These are phyloP conservation scores for Salminus brasiliensis DNA, from an alignment of 2,113 vertebrate genomes.

Conservation along the genomic window DNA sequence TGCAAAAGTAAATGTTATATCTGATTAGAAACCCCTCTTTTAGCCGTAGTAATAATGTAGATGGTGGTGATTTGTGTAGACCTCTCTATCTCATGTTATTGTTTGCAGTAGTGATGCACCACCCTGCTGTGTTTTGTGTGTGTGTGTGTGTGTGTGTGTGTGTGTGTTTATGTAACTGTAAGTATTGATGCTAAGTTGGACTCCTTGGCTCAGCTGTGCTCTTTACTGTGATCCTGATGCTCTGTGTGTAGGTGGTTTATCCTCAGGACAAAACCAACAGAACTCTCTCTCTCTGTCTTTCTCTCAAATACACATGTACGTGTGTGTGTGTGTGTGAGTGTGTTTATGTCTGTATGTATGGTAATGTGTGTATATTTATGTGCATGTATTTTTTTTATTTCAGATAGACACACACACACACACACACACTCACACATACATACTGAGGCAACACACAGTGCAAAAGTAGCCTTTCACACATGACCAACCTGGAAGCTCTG, in stretches of 20 bases:
- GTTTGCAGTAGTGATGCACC: neutral
- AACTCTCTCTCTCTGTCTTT: constrained; percentile 43
- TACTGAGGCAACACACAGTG: neutral
- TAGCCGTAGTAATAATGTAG: too few relatives aligned
- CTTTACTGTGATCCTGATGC: constrained; percentile 64
- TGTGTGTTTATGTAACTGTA: constrained; percentile 71
- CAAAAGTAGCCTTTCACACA: neutral
- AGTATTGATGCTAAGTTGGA: constrained; percentile 69
- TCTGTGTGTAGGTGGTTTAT: constrained; percentile 74
- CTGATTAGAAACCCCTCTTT: too few relatives aligned
- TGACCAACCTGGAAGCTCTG: neutral
- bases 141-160: constrained; percentile 28
- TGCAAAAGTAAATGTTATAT: too few relatives aligned
- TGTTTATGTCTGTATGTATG: too few relatives aligned
- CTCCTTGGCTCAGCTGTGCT: constrained; percentile 54
- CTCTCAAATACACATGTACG: neutral
- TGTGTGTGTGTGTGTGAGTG: too few relatives aligned
- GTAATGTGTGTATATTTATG: too few relatives aligned
- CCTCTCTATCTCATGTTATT: neutral
- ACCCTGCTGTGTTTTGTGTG: neutral
- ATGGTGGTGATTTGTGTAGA: neutral
- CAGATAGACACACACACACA: neutral
- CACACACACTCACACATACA: neutral
- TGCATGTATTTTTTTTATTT: neutral
- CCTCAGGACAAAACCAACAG: constrained; percentile 61